phyloP scores from a whole-genome alignment of 2,888 invertebrate species.

The Tenthredo amoena region DNA sequence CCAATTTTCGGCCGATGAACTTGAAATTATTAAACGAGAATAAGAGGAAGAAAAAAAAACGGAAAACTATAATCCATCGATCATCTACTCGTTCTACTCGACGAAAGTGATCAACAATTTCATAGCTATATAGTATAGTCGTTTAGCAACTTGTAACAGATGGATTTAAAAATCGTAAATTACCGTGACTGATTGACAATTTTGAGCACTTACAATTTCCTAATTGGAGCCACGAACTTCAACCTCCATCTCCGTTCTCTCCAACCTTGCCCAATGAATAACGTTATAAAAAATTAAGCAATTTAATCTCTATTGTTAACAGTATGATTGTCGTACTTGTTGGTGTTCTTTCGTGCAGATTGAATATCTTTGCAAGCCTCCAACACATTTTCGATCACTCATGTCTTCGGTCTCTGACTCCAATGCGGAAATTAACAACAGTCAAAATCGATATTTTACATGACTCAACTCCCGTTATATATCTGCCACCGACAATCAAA shows the following conservation, averaged over 20 bases:
- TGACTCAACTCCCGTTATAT: background rate
- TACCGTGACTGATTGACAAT: conserved; percentile 25
- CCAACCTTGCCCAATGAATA: conserved; percentile 16
- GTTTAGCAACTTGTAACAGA: conserved; percentile 19
- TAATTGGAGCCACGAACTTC: conserved; percentile 22
- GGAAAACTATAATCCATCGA: background rate
- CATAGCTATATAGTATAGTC: background rate
- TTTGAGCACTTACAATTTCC: conserved; percentile 25
- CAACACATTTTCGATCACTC: background rate
- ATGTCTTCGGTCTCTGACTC: background rate
- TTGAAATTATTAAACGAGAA: background rate
- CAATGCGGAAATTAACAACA: background rate
- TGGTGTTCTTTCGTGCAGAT: background rate
- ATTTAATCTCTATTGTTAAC: conserved; percentile 29
- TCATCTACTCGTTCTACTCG: background rate
- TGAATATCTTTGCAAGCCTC: background rate
- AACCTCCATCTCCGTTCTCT: background rate
- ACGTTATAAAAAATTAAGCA: conserved; percentile 25
- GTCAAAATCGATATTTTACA: background rate
- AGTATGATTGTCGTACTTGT: background rate
- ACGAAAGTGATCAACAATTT: conserved; percentile 21
- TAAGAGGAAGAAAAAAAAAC: background rate
- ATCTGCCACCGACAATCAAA: background rate
- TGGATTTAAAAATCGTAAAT: conserved; percentile 17
- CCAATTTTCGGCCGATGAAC: conserved; percentile 5